phyloP scores from a whole-genome alignment of 1,140 invertebrate species.

The Drosophila rhopaloa region DNA sequence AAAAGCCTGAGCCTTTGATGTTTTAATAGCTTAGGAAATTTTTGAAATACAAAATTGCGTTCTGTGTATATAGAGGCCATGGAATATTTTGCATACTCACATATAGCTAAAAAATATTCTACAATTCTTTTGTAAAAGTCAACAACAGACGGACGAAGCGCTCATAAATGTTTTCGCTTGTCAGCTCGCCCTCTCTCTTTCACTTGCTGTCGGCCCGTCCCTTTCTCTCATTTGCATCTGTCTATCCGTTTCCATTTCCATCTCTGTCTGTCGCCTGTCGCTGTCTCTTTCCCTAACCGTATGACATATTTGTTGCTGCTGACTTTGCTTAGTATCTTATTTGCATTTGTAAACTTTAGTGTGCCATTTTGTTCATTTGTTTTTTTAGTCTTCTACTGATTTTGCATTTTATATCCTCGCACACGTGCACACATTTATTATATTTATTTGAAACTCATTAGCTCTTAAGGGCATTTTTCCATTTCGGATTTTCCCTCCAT shows the following conservation, averaged over 20 bases:
- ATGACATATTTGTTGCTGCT: slow-evolving; percentile 79
- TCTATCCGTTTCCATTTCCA: slow-evolving; percentile 13
- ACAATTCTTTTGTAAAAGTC: slow-evolving; percentile 81
- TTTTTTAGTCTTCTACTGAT: slow-evolving; percentile 44
- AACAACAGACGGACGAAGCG: slow-evolving; percentile 66
- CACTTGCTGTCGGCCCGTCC: slow-evolving; percentile 7
- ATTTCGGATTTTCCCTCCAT: slow-evolving; percentile 8
- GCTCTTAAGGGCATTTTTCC: slow-evolving; percentile 39
- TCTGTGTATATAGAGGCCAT: slow-evolving; percentile 5
- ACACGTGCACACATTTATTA: slow-evolving; percentile 29
- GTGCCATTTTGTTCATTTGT: slow-evolving; percentile 67
- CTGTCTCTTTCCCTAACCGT: slow-evolving; percentile 31
- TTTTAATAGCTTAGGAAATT: no score
- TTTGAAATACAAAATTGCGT: not conserved
- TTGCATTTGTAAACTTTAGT: slow-evolving; percentile 82
- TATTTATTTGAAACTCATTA: slow-evolving; percentile 79
- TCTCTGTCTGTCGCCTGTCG: slow-evolving; percentile 14
- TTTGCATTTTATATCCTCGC: slow-evolving; percentile 48
- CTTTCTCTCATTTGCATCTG: slow-evolving; percentile 42
- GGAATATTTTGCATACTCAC: slow-evolving; percentile 65
- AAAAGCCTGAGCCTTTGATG: no score
- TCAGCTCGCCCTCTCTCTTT: slow-evolving; percentile 19
- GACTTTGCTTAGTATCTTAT: slow-evolving; percentile 80
- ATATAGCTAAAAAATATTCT: slow-evolving; percentile 78
- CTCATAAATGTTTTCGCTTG: slow-evolving; percentile 71